Conservation (phyloP, 2,797 vertebrate genomes). For the Myotis findleyi region DNA sequence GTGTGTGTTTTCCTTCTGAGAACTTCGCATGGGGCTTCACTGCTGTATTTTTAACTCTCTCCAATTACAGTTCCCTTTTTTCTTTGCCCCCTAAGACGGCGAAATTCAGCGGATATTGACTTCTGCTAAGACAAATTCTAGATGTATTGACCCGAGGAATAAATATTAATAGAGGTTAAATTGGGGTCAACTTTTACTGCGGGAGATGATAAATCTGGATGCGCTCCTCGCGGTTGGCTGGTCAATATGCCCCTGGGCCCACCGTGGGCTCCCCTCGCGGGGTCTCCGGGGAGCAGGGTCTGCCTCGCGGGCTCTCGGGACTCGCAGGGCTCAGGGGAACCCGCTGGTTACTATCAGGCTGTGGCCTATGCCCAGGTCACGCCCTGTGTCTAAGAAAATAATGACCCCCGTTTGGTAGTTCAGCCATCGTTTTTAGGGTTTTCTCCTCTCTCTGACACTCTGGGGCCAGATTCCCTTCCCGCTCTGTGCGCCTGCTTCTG, state of each 20-base stretch:
- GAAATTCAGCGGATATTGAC: constrained; percentile 72
- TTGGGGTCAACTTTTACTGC: constrained; percentile 79
- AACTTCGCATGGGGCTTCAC: background rate
- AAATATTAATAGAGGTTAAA: constrained; percentile 84
- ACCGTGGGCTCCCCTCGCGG: accelerated
- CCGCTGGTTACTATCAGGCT: background rate
- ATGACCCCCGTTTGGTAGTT: background rate
- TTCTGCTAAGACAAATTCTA: constrained; percentile 76
- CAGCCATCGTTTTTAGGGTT: background rate
- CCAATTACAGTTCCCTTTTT: constrained; percentile 7
- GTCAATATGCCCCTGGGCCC: constrained; percentile 7
- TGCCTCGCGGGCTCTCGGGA: background rate
- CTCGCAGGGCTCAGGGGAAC: background rate
- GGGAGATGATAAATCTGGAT: constrained; percentile 80
- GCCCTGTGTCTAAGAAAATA: background rate
- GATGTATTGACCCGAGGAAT: constrained; percentile 80
- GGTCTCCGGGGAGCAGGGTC: accelerated
- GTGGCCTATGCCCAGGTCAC: background rate
- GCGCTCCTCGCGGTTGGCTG: constrained; percentile 33
- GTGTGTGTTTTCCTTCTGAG: no score
- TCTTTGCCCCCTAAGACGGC: constrained; percentile 20
- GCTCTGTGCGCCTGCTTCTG: background rate
- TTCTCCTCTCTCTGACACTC: background rate
- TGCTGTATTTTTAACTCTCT: constrained; percentile 45
- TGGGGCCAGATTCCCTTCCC: background rate